phyloP scores from a whole-genome alignment of 2,888 invertebrate species.

The Eulithis testata region DNA sequence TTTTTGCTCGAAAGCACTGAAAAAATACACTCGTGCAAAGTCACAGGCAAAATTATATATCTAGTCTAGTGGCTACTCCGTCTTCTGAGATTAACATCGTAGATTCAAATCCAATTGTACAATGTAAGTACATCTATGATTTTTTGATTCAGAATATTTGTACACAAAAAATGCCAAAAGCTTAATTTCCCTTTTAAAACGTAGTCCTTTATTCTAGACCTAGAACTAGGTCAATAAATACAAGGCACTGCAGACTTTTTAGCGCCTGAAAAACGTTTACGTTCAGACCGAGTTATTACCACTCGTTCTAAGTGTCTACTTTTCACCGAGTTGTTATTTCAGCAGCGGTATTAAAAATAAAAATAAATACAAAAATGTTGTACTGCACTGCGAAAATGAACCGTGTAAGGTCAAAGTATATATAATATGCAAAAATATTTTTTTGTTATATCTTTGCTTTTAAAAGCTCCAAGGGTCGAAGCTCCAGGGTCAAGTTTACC shows the following conservation, averaged over 20 bases:
- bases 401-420: not conserved
- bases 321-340: conserved; percentile 45
- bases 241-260: conserved; percentile 41
- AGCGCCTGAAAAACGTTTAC: conserved; percentile 44
- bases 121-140: no score
- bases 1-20: no score
- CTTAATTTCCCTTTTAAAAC: not conserved
- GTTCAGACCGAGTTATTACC: conserved; percentile 42
- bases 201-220: conserved; percentile 7
- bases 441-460: no score
- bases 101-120: no score
- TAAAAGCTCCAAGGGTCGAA: no score
- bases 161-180: not conserved
- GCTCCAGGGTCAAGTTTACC: no score
- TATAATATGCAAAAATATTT: no score
- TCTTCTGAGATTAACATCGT: no score
- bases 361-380: conserved; percentile 24
- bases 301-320: conserved; percentile 46
- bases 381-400: conserved; percentile 19
- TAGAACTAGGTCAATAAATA: conserved; percentile 25
- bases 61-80: no score
- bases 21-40: no score
- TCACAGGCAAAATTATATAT: no score
- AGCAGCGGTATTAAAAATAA: conserved; percentile 44
- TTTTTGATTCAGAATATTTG: no score